phyloP scores from a whole-genome alignment of 1,140 invertebrate species.

The Megathymus violae region DNA sequence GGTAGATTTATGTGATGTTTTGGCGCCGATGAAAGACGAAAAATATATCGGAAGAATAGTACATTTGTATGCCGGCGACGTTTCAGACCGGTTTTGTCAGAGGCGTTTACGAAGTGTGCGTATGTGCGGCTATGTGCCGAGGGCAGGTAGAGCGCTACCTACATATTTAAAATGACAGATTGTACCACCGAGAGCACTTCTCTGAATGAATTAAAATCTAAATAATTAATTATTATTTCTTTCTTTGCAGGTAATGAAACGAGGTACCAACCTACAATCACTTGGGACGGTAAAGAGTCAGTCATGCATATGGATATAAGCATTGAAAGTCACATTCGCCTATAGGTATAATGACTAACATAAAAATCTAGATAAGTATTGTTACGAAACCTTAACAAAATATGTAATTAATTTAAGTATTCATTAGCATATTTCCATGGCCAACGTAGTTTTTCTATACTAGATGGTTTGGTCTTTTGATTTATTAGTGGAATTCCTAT shows the following conservation, averaged over 20 bases:
- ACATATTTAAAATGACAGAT: constrained; percentile 76
- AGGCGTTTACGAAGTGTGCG: constrained; percentile 74
- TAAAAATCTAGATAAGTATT: too few species aligned
- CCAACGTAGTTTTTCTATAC: not conserved
- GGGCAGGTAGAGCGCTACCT: constrained; percentile 69
- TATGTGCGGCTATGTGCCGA: constrained; percentile 76
- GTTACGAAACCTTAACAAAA: not conserved
- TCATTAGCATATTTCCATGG: not conserved
- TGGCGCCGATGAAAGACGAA: constrained; percentile 72
- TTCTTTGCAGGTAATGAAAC: constrained; percentile 70
- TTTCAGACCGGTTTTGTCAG: constrained; percentile 74
- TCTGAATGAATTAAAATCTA: constrained; percentile 64
- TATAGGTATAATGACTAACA: too few species aligned
- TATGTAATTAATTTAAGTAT: constrained; percentile 4
- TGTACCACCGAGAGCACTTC: constrained; percentile 41
- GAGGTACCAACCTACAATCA: constrained; percentile 7
- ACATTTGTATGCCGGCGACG: constrained; percentile 73
- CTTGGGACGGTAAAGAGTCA: not conserved
- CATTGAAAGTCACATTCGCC: not conserved
- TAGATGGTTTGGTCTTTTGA: not conserved
- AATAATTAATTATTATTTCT: constrained; percentile 65
- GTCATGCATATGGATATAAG: not conserved
- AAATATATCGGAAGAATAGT: constrained; percentile 67
- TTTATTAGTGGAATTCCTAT: constrained; percentile 1
- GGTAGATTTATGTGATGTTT: constrained; percentile 75